A percentile compares a stretch with the other conserved stretches of the same genome.
These are phyloP conservation scores for Harpalus rubripes DNA, from an alignment of 2,888 invertebrate species.

Conservation along the genomic window DNA sequence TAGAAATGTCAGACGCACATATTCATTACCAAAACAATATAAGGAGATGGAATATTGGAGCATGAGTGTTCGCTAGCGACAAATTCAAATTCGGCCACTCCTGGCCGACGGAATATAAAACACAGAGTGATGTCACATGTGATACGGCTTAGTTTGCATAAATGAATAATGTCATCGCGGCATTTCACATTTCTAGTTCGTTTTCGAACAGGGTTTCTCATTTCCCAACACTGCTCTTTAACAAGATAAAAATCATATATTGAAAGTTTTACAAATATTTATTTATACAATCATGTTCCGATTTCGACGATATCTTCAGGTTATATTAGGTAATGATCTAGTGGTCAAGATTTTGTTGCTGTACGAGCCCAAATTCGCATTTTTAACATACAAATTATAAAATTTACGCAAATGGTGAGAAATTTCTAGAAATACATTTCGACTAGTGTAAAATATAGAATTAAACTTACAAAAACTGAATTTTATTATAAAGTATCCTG, in stretches of 20 bases:
- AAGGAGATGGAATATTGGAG: conserved; percentile 29
- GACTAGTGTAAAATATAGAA: too few relatives aligned
- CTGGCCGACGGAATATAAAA: conserved; percentile 55
- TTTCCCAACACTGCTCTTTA: neutral
- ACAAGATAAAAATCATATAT: conserved; percentile 5
- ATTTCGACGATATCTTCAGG: too few relatives aligned
- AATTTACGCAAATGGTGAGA: too few relatives aligned
- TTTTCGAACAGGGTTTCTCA: neutral
- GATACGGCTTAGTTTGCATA: conserved; percentile 64
- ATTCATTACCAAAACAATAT: conserved; percentile 58
- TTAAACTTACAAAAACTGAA: too few relatives aligned
- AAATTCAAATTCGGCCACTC: conserved; percentile 48
- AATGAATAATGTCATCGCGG: conserved; percentile 60
- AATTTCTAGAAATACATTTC: too few relatives aligned
- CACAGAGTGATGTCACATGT: conserved; percentile 59
- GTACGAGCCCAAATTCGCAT: too few relatives aligned
- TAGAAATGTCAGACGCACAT: conserved; percentile 59
- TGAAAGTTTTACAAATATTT: too few relatives aligned
- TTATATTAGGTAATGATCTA: too few relatives aligned
- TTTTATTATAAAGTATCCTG: too few relatives aligned
- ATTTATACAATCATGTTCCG: too few relatives aligned
- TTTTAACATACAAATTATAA: too few relatives aligned
- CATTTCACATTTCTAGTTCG: conserved; percentile 47
- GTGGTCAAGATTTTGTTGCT: too few relatives aligned
- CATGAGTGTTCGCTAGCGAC: neutral